Evolutionary conservation across 1,140 invertebrate species (phyloP), one percentile per base, ranked within the genome.

Genomic region (Teleogryllus occipitalis): DNA sequence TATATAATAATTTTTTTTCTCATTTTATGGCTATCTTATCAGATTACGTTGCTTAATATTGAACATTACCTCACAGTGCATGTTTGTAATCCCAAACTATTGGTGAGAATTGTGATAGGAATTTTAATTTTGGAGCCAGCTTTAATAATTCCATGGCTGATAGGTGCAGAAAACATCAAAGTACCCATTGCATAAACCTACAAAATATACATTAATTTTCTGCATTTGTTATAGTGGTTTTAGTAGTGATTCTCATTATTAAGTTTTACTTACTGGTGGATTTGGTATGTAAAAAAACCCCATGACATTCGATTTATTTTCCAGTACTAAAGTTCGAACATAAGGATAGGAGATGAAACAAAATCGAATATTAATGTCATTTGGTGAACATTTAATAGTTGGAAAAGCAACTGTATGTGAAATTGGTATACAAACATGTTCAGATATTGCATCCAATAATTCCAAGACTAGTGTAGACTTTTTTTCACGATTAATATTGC

Each of bases 271-370:
- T 80, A 86, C 85, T 27, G 77, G 39, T 82, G 86, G 85, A 8
- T 84, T 84, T 7, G 82, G 7, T 14, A 86, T 74, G 76, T 83
- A 84, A 81, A 85, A 86, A 72, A 83, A 86, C 75, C 85, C 84
- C 7, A 84, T 83, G 8, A 85, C 39, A 14, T 85, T 81, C 7
- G 85, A 85, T 1, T 74, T 78, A 77, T 87, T 87, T 39, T 82
- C 76, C 7, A 87, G 79, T 0, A 18, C 81, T 12, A 86, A 78
- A 7, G 81, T 82, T 47, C 81, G 73, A 5, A 77, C 78, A 48
- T 85, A 85, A 2, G 83, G 83, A 27, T 82, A 83, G 81, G 86
- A 85, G 12, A 86, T 75, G 75, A 86, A 86, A 48, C 83, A 84
- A 77, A 82, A 85, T 78, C 79, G 47, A 78, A 85, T 80, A 5